Evolutionary conservation across 2,888 invertebrate species (phyloP).

Genomic region (Himalopsyche kuldschensis): DNA sequence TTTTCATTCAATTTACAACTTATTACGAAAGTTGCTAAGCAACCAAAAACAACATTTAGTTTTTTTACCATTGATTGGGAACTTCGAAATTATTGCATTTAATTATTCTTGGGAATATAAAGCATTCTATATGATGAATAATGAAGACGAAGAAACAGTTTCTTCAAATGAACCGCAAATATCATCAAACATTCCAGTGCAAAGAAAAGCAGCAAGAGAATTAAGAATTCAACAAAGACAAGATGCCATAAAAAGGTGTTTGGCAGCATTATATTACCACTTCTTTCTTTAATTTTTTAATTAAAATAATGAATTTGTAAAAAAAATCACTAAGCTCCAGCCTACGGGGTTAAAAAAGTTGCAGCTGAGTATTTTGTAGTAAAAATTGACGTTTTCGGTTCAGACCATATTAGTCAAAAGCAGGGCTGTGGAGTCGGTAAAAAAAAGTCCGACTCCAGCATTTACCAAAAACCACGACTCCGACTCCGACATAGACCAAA

Average conservation of each 20-base stretch:
- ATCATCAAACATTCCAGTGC: slow-evolving; percentile 56
- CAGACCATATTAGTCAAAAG: no score
- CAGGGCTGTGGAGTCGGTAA: no score
- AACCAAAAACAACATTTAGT: background rate
- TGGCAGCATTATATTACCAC: slow-evolving; percentile 3
- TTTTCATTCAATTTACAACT: no score
- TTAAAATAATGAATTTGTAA: no score
- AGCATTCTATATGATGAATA: slow-evolving; percentile 32
- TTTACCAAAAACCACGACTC: no score
- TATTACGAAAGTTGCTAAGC: background rate
- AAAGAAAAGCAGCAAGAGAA: slow-evolving; percentile 70
- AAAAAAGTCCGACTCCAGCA: no score
- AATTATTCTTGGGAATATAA: background rate
- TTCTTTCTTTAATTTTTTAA: no score
- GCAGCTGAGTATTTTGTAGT: no score
- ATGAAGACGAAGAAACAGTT: slow-evolving; percentile 53
- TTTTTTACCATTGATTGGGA: background rate
- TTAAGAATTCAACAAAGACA: slow-evolving; percentile 67
- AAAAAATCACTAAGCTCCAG: no score
- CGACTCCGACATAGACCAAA: no score
- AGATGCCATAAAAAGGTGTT: slow-evolving; percentile 61
- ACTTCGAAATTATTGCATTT: background rate
- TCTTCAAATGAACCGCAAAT: slow-evolving; percentile 60
- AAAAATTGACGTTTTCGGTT: no score
- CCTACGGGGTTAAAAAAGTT: no score